phyloP scores from a whole-genome alignment of 2,888 invertebrate species.

The Gortyna flavago region DNA sequence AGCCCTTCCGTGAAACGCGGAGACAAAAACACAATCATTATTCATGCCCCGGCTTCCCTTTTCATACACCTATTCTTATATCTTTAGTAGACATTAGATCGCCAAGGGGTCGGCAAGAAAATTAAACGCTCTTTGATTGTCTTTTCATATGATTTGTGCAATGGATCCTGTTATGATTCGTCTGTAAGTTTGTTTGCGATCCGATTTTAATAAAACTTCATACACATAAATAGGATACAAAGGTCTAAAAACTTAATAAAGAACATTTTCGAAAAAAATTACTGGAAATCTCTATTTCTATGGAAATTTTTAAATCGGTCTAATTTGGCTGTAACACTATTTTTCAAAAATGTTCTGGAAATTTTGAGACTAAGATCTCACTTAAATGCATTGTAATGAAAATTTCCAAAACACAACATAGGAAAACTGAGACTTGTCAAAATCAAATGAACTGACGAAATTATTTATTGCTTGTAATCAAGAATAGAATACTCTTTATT shows the following conservation, averaged over 20 bases:
- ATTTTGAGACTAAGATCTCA: too few relatives aligned
- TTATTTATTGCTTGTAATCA: constrained; percentile 4
- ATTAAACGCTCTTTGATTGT: constrained; percentile 62
- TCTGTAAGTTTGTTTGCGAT: not conserved
- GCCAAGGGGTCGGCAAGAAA: constrained; percentile 40
- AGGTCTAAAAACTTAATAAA: too few relatives aligned
- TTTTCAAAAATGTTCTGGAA: too few relatives aligned
- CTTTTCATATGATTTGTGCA: constrained; percentile 54
- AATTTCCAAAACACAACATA: not conserved
- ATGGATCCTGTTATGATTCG: not conserved
- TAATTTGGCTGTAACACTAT: too few relatives aligned
- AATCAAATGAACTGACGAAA: not conserved
- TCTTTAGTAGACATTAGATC: constrained; percentile 35
- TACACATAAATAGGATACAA: too few relatives aligned
- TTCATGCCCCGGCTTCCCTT: constrained; percentile 68
- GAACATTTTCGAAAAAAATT: too few relatives aligned
- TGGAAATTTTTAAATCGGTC: too few relatives aligned
- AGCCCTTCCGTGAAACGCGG: constrained; percentile 51
- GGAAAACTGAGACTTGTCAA: not conserved
- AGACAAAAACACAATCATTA: constrained; percentile 75
- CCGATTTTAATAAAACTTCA: too few relatives aligned
- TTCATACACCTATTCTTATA: constrained; percentile 61
- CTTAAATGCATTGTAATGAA: not conserved
- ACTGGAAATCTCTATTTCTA: too few relatives aligned
- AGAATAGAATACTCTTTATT: not conserved